Evolutionary conservation across 2,888 invertebrate species (phyloP).

Genomic region (Zelleria hepariella): DNA sequence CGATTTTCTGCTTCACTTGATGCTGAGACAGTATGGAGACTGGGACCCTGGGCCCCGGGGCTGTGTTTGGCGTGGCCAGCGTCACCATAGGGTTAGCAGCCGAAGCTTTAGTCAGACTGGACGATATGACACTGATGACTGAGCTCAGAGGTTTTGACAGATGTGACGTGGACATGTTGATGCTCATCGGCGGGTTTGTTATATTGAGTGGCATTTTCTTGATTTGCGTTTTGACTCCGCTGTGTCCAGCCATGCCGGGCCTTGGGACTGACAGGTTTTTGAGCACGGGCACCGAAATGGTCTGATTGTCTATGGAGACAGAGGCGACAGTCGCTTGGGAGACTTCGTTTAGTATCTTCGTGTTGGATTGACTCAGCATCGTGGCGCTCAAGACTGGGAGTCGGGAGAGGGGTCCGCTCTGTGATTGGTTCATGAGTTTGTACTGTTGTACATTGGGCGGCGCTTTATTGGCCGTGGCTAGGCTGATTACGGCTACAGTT

Average conservation of each 20-base stretch:
- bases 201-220: constrained; percentile 52
- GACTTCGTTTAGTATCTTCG: constrained; percentile 67
- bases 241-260: constrained; percentile 32
- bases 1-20: constrained; percentile 65
- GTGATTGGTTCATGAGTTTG: constrained; percentile 50
- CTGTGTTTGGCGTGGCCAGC: constrained; percentile 44
- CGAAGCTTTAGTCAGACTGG: constrained; percentile 49
- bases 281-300: constrained; percentile 62
- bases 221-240: constrained; percentile 36
- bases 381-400: constrained; percentile 51
- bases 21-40: constrained; percentile 60
- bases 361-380: constrained; percentile 51
- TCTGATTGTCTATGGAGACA: constrained; percentile 66
- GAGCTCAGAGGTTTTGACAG: constrained; percentile 57
- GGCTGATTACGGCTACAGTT: constrained; percentile 66
- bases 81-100: constrained; percentile 53
- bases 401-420: constrained; percentile 38
- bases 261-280: constrained; percentile 57
- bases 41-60: constrained; percentile 46
- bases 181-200: constrained; percentile 42
- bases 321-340: constrained; percentile 73
- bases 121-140: constrained; percentile 64
- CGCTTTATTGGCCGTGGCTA: constrained; percentile 53
- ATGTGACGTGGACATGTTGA: constrained; percentile 47
- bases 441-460: constrained; percentile 55